A percentile compares a stretch with the other conserved stretches of the same genome.
Conservation (phyloP, 2,113 vertebrate genomes). For the Anoplopoma fimbria region DNA sequence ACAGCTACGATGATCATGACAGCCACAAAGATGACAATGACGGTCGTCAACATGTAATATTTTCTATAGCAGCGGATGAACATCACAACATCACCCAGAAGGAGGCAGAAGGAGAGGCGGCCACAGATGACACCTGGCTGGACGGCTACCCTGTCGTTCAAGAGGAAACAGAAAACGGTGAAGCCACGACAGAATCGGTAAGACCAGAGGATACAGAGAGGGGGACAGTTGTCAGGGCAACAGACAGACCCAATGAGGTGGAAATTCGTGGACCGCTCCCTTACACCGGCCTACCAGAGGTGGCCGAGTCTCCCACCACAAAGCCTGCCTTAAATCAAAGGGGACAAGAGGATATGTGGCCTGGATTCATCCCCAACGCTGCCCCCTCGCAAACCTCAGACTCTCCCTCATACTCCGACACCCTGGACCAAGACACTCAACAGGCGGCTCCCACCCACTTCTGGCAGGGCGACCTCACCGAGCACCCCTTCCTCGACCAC, state of each 20-base stretch:
- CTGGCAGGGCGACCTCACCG: slow-evolving; percentile 69
- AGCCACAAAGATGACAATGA: slow-evolving; percentile 53
- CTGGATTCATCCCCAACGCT: slow-evolving; percentile 55
- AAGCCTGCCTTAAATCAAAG: slow-evolving; percentile 36
- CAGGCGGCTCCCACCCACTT: slow-evolving; percentile 70
- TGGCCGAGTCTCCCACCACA: slow-evolving; percentile 51
- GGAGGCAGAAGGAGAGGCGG: slow-evolving; percentile 56
- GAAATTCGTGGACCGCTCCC: slow-evolving; percentile 66
- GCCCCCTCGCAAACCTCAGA: slow-evolving; percentile 46
- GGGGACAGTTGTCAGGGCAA: slow-evolving; percentile 35
- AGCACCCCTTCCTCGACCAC: slow-evolving; percentile 62
- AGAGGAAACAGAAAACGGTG: slow-evolving; percentile 75
- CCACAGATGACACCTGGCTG: slow-evolving; percentile 90
- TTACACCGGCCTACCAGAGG: slow-evolving; percentile 63
- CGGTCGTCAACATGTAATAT: slow-evolving; percentile 25
- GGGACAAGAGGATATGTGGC: slow-evolving; percentile 26
- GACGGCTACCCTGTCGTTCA: slow-evolving; percentile 91
- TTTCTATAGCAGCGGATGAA: slow-evolving; percentile 68
- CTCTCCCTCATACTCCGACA: slow-evolving; percentile 52
- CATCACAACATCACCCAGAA: slow-evolving; percentile 77
- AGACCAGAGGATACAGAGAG: slow-evolving; percentile 29
- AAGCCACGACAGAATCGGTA: slow-evolving; percentile 75
- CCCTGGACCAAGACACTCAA: slow-evolving; percentile 52
- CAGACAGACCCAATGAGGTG: slow-evolving; percentile 79
- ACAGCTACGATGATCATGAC: slow-evolving; percentile 43